Evolutionary conservation across 1,140 invertebrate genomes (phyloP), one percentile per base, ranked within the genome.

Genomic region (Zophobas morio): DNA sequence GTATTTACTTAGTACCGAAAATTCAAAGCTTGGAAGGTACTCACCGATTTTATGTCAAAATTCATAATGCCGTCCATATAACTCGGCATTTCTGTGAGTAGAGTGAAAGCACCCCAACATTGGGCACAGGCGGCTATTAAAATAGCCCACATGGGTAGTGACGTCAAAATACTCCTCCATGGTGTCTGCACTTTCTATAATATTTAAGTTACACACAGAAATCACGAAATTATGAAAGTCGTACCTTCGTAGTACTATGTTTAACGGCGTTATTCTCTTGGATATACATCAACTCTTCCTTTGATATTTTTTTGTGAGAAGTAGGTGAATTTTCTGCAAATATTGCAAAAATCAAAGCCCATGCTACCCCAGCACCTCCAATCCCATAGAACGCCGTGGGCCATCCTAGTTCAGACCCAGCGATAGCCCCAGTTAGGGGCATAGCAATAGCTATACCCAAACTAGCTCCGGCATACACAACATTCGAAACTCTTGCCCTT

Each of bases 61-160:
- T 91, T 86, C 0, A 99, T 88, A 0, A 98, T 91, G 63, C 91
- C 90, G 33, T 92, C 92, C 89, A 99, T 93, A 83, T 97, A 99
- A 0, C 92, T 94, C 0, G 97, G 97, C 79, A 98, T 92, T 86
- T 96, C 92, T 0, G 95, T 96, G 56, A 98, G 88, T 53, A 99
- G 89, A 3, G 94, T 97, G 88, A 96, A 98, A 83, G 95, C 96
- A 0, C 95, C 96, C 96, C 96, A 98, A 82, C 95, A 95, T 82
- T 97, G 94, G 0, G 94, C 92, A 84, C 95, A 94, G 82, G 98
- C 95, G 0, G 90, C 92, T 0, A 96, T 84, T 42, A 96, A 89
- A 6, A 97, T 87, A 0, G 95, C 92, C 93, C 93, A 95, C 76
- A 98, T 92, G 0, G 96, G 93, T 2, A 91, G 63, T 0, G 94